Evolutionary conservation across 2,113 vertebrate genomes (phyloP), one percentile per base, ranked within the genome.

Genomic region (Heliornis fulica): DNA sequence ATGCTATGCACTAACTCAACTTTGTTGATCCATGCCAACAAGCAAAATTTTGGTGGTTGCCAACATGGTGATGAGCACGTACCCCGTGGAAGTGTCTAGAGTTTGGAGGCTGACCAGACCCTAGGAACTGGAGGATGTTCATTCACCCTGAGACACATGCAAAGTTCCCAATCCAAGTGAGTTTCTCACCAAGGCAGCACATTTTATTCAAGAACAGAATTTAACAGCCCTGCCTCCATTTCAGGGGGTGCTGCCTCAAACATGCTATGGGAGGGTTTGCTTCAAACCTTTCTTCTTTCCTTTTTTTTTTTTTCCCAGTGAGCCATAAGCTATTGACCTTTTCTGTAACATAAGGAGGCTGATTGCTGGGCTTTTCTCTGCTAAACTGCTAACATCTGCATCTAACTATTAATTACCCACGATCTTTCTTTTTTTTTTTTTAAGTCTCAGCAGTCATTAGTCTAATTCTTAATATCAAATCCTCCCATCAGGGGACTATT

Each of bases 321-420:
- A 92, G 46, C 46, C 79, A 64, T 64, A 94, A 92, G 60, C 51
- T 75, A 31, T 48, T 78, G 90, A 94, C 88, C 75, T 97, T 95
- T 93, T 77, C 83, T 76, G 51, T 83, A 91, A 59, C 31, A 79
- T 28, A 20, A 65, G 17, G 32, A 74, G 32, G 32, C 26, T 83
- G 87, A 76, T 71, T 90, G 68, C 92, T 81, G 79, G 60, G 88
- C 40, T 95, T 86, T 90, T 94, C 88, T 90, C 51, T 70, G 60
- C 48, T 68, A 29, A 89, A 70, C 57, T 90, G 56, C 72, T 89
- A 94, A 80, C 68, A 74, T 56, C 57, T 85, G 29, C 50, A 63
- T 41, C 80, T 90, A 93, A 88, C 76, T 92, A 93, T 64, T 95
- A 93, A 95, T 97, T 95, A 95, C 28, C 7, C 41, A 32, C 59